phyloP scores from a whole-genome alignment of 2,113 vertebrate genomes.

The Labeo rohita region DNA sequence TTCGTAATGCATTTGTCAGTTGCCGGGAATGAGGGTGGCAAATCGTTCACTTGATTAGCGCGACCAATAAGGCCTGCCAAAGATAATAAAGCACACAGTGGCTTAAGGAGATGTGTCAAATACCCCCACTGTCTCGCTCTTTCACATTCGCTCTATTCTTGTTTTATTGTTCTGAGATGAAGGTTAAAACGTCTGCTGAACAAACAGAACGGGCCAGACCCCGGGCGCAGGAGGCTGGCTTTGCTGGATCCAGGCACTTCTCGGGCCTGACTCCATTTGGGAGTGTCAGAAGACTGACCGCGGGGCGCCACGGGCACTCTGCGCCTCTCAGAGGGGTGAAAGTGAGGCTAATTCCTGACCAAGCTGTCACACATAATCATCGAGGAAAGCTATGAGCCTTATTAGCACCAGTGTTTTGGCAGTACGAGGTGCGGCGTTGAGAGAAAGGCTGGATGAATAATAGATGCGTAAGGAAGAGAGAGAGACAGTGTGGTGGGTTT shows the following conservation, averaged over 20 bases:
- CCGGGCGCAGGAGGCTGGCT: constrained; percentile 47
- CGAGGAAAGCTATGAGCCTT: constrained; percentile 70
- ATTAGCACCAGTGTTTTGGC: constrained; percentile 68
- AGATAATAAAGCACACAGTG: constrained; percentile 80
- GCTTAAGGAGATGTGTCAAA: constrained; percentile 83
- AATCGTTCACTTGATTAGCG: constrained; percentile 82
- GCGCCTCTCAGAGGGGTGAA: constrained; percentile 64
- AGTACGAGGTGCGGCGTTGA: constrained; percentile 67
- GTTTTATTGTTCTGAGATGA: constrained; percentile 80
- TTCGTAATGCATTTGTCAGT: constrained; percentile 85
- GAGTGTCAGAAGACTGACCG: constrained; percentile 65
- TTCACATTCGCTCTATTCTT: constrained; percentile 67
- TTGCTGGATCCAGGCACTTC: constrained; percentile 35
- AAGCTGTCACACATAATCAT: constrained; percentile 75
- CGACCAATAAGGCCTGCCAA: constrained; percentile 81
- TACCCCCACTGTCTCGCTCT: constrained; percentile 67
- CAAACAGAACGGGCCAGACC: constrained; percentile 72
- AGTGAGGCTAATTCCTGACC: constrained; percentile 70
- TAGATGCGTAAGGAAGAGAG: constrained; percentile 17
- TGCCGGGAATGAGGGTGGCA: constrained; percentile 69
- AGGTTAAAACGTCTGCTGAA: constrained; percentile 81
- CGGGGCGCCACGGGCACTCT: constrained; percentile 59
- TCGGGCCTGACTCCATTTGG: constrained; percentile 42
- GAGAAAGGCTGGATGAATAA: constrained; percentile 67
- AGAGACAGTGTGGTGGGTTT: not conserved